Evolutionary conservation across 2,113 vertebrate species (phyloP), one percentile per base, ranked within the genome.

Genomic region (Zosterops hypoxanthus): DNA sequence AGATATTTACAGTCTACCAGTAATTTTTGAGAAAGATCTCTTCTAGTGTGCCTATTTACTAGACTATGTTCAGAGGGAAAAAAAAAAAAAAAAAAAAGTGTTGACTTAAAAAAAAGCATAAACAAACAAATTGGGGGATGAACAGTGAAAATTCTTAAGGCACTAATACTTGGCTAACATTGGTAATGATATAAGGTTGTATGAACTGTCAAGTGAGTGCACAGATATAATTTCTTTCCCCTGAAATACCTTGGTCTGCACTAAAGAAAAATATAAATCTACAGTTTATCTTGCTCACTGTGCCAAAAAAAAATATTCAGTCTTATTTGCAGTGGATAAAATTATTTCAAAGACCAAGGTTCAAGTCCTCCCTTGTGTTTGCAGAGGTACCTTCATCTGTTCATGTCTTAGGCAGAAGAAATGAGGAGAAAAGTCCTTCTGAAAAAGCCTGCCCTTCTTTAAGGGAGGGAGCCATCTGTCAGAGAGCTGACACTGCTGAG

Each of bases 41-140:
- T 70, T 34, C 6, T 81, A 19, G 26, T 65, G 41, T 81, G 33
- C 11, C 24, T 34, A 24, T 70, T 81, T 53, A 8, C 13, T 47
- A 31, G 12, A 11, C 5, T 83, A 6, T 59, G 42, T 61, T 5
- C 10, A 23, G 49, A 63, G 9, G 50, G 31, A 5, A 50, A 49
- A 75, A 8, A 36, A 29, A 36, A 22, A 18, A 21, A 13, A 33
- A 31, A 8, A 28, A 7, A 36, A 36, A 36, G 34, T 34, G 34
- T 34, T 34, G 34, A 34, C 34, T 34, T 34, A 34, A 34, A 34
- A 34, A 73, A 69, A 55, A 31, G 31, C 29, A 53, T 31, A 31
- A 76, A 18, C 6, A 29, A 63, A 34, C 11, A 8, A 28, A 7
- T 1, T 29, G 4, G 3, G 1, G 5, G 1, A 0, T 71, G 53